These are phyloP conservation scores for Ibidorhyncha struthersii DNA, from an alignment of 2,113 vertebrate species.

Conservation along the genomic window DNA sequence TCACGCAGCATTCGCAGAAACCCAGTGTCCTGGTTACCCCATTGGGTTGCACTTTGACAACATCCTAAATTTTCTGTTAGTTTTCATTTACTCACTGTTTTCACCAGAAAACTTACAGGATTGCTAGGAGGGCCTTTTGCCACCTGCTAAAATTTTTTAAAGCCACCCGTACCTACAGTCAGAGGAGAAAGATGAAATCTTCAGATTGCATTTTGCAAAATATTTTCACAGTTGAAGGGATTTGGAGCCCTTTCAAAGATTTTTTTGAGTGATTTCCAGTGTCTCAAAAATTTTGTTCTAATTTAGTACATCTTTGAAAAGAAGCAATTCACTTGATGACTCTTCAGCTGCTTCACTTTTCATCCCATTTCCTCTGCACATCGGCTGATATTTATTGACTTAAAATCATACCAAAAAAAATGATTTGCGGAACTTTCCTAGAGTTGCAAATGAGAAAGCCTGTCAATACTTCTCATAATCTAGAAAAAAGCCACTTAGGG, in stretches of 20 bases:
- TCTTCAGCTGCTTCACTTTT: not conserved
- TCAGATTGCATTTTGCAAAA: not conserved
- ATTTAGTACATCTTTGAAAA: not conserved
- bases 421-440: not conserved
- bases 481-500: not conserved
- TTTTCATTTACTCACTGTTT: not conserved
- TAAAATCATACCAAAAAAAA: not conserved
- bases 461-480: constrained; percentile 11
- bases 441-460: not conserved
- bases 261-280: not conserved
- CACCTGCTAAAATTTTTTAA: not conserved
- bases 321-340: not conserved
- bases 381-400: not conserved
- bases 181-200: not conserved
- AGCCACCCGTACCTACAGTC: not conserved
- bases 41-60: not conserved
- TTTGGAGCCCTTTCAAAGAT: not conserved
- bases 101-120: not conserved
- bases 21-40: accelerated
- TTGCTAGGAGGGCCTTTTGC: not conserved
- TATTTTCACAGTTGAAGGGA: not conserved
- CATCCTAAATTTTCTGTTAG: not conserved
- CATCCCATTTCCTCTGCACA: not conserved
- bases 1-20: not conserved
- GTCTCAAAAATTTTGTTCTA: not conserved